Evolutionary conservation across 1,140 invertebrate species (phyloP).

Genomic region (Apolygus lucorum): DNA sequence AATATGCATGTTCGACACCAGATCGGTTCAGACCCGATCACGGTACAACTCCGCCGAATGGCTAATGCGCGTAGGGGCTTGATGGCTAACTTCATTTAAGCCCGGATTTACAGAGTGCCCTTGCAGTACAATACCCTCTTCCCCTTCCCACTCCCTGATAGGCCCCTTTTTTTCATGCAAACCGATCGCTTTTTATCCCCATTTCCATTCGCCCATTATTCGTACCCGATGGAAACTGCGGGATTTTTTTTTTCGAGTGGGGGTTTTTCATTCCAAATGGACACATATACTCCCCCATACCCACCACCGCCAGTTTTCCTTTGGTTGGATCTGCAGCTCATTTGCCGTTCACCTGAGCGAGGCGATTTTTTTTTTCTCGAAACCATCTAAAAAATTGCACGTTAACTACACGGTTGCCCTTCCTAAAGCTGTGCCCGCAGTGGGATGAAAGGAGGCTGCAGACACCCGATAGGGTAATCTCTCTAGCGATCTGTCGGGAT

Average conservation of each 20-base stretch:
- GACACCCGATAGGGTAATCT: too few species aligned
- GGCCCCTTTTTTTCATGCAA: neutral
- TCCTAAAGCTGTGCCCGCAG: neutral
- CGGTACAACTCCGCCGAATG: neutral
- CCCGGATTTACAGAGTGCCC: neutral
- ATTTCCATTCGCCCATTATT: neutral
- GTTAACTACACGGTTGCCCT: neutral
- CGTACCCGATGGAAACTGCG: neutral
- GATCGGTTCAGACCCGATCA: neutral
- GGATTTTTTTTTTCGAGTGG: neutral
- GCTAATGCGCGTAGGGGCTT: neutral
- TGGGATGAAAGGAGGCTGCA: neutral
- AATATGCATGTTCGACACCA: neutral
- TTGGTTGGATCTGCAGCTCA: too few species aligned
- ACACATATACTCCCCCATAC: neutral
- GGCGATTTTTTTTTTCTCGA: neutral
- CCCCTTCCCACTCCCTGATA: neutral
- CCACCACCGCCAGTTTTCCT: neutral
- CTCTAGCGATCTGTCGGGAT: too few species aligned
- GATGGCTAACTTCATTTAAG: slow-evolving; percentile 1
- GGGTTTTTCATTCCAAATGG: too few species aligned
- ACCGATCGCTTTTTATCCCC: neutral
- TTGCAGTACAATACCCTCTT: neutral
- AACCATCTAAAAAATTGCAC: neutral
- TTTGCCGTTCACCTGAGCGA: neutral